phyloP scores from a whole-genome alignment of 2,797 vertebrate genomes.

The Pelodytes ibericus region DNA sequence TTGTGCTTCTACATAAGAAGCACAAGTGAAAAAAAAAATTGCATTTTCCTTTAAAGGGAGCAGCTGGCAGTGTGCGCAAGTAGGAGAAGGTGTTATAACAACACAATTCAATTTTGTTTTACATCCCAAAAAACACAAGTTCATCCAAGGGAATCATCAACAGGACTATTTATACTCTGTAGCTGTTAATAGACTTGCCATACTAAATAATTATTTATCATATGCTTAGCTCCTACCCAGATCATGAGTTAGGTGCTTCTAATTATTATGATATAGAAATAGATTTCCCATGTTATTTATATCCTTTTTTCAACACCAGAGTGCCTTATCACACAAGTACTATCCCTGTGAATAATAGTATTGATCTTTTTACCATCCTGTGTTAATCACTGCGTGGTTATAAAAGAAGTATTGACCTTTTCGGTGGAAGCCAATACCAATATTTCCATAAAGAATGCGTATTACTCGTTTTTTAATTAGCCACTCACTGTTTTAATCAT shows the following conservation, averaged over 20 bases:
- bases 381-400: slow-evolving; percentile 8
- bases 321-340: not conserved
- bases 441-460: slow-evolving; percentile 6
- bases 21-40: no score
- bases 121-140: not conserved
- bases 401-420: slow-evolving; percentile 10
- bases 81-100: not conserved
- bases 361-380: slow-evolving; percentile 6
- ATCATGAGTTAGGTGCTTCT: not conserved
- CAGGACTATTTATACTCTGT: not conserved
- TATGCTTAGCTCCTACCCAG: not conserved
- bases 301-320: not conserved
- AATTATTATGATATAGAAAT: not conserved
- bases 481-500: slow-evolving; percentile 6
- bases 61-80: no score
- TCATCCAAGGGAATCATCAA: not conserved
- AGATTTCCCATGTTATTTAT: not conserved
- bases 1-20: no score
- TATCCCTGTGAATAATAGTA: not conserved
- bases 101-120: not conserved
- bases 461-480: not conserved
- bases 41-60: no score
- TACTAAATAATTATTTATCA: not conserved
- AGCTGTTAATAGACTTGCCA: not conserved
- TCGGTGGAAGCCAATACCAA: not conserved